phyloP scores from a whole-genome alignment of 2,888 invertebrate genomes.

The Hypercompe scribonia region DNA sequence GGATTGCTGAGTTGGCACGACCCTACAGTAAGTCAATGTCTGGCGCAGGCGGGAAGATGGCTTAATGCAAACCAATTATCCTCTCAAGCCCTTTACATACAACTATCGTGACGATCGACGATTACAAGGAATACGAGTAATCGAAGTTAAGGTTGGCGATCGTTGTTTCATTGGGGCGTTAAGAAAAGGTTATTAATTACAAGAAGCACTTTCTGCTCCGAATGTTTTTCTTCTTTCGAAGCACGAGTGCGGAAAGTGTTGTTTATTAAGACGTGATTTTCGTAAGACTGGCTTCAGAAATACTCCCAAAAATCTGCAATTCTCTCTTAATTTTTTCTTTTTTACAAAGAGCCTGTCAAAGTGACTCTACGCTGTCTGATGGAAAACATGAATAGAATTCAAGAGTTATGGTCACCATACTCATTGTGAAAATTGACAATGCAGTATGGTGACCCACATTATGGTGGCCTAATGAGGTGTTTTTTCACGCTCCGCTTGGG shows the following conservation, averaged over 20 bases:
- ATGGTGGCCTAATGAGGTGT: too few relatives aligned
- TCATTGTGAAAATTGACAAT: too few relatives aligned
- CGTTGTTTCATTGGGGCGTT: constrained; percentile 35
- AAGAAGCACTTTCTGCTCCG: constrained; percentile 35
- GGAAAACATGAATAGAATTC: too few relatives aligned
- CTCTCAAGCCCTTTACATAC: constrained; percentile 45
- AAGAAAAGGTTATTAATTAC: constrained; percentile 49
- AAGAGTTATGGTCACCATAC: too few relatives aligned
- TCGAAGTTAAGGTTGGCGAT: constrained; percentile 40
- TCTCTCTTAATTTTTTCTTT: too few relatives aligned
- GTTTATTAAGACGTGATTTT: neutral
- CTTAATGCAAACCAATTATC: constrained; percentile 61
- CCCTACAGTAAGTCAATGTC: constrained; percentile 61
- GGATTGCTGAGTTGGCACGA: constrained; percentile 46
- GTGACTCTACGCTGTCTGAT: too few relatives aligned
- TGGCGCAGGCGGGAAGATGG: constrained; percentile 50
- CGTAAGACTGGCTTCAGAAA: constrained; percentile 5
- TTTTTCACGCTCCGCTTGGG: too few relatives aligned
- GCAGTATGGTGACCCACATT: too few relatives aligned
- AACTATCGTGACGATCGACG: constrained; percentile 43
- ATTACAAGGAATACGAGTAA: constrained; percentile 41
- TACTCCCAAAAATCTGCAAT: neutral
- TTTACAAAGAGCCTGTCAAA: too few relatives aligned
- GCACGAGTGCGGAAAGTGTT: constrained; percentile 18
- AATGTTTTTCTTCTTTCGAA: constrained; percentile 14